Conservation (phyloP, 1,140 invertebrate species). For the Cephus cinctus region DNA sequence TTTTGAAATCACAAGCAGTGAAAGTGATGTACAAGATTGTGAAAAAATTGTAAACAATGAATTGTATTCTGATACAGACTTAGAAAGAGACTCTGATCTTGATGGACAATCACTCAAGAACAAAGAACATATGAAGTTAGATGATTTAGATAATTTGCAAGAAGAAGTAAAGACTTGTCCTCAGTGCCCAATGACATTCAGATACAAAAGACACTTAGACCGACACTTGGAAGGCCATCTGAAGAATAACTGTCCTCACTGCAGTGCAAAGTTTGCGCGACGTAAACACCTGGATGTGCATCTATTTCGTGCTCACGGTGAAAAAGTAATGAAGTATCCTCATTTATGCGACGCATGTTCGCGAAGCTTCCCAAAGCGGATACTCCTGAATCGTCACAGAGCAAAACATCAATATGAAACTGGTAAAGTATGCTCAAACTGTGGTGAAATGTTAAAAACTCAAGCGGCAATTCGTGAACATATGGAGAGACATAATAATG, state of each 20-base stretch:
- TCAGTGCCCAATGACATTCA: slow-evolving; percentile 43
- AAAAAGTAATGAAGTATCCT: slow-evolving; percentile 36
- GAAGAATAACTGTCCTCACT: slow-evolving; percentile 47
- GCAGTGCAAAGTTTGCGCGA: slow-evolving; percentile 44
- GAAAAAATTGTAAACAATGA: neutral
- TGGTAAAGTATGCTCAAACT: slow-evolving; percentile 43
- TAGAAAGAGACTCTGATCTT: neutral
- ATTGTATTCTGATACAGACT: neutral
- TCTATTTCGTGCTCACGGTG: slow-evolving; percentile 39
- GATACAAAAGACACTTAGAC: slow-evolving; percentile 43
- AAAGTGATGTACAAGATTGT: neutral
- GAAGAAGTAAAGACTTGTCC: slow-evolving; percentile 15
- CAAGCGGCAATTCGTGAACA: slow-evolving; percentile 36
- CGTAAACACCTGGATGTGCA: slow-evolving; percentile 46
- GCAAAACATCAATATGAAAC: slow-evolving; percentile 39
- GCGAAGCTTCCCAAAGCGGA: slow-evolving; percentile 42
- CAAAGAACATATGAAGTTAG: neutral
- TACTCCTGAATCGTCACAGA: slow-evolving; percentile 40
- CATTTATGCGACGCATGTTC: slow-evolving; percentile 35
- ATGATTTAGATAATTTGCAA: neutral
- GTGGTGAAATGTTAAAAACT: slow-evolving; percentile 36
- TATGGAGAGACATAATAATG: slow-evolving; percentile 32
- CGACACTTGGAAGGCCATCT: slow-evolving; percentile 48
- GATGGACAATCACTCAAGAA: neutral
- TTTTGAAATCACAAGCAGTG: neutral